These are phyloP conservation scores for Apostichopus parvimensis DNA, from an alignment of 35 echinoderm and acorn worm species.

Conservation along the genomic window DNA sequence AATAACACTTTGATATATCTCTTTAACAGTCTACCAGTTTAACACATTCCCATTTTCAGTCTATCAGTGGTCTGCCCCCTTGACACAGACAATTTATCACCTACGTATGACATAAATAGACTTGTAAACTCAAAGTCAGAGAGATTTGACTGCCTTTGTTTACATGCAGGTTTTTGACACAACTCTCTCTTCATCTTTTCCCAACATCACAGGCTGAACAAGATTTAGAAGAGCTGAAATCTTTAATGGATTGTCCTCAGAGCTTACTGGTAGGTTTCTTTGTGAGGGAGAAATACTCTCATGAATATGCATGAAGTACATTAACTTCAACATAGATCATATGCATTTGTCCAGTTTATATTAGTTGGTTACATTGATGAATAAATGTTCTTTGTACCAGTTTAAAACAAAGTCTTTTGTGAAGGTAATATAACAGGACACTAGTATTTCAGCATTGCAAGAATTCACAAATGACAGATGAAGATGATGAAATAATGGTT, in stretches of 20 bases:
- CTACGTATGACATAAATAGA: neutral
- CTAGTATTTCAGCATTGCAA: too few relatives aligned
- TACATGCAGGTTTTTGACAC: neutral
- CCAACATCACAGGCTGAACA: conserved; percentile 81
- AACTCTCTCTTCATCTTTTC: neutral
- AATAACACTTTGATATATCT: too few relatives aligned
- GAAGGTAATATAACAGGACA: too few relatives aligned
- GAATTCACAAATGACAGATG: too few relatives aligned
- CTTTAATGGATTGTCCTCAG: conserved; percentile 92
- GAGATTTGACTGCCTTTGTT: neutral
- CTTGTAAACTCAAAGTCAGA: neutral
- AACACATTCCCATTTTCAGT: neutral
- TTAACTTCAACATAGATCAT: too few relatives aligned
- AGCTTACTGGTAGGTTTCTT: conserved; percentile 71
- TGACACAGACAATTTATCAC: conserved; percentile 26
- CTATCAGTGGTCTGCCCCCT: neutral
- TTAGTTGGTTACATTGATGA: too few relatives aligned
- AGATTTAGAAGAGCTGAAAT: conserved; percentile 92
- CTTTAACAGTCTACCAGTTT: too few relatives aligned
- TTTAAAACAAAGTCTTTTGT: too few relatives aligned
- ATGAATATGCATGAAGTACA: neutral
- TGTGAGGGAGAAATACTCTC: neutral
- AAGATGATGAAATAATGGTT: too few relatives aligned
- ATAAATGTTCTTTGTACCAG: too few relatives aligned
- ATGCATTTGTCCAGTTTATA: too few relatives aligned